Base-by-base conservation (phyloP, 2,113 vertebrate genomes). In the Octodon degus region DNA sequence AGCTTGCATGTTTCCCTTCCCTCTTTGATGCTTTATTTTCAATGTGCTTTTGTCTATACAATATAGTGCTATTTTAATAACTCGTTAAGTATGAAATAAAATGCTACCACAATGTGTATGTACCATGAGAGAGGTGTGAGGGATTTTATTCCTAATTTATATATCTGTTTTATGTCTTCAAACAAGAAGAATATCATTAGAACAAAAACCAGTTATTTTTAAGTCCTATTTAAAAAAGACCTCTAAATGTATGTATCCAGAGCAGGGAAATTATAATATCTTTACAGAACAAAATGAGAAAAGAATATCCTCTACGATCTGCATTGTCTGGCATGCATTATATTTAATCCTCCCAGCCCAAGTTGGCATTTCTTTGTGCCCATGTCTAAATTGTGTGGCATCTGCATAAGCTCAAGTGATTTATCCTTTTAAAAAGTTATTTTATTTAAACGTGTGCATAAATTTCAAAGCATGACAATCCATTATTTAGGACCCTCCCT, bases 391-490 rank as follows among this genome's bases (percentile, higher is more conserved):
- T 97, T 74, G 84, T 94, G 30, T 94, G 95, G 55, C 91, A 87
- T 84, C 70, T 93, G 34, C 25, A 47, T 10, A 8, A 77, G 40
- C 55, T 96, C 79, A 97, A 90, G 86, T 92, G 92, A 82, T 97
- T 82, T 94, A 62, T 92, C 84, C 37, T 14, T 94, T 32, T 22
- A 70, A 82, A 95, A 94, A 91, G 83, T 89, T 88, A 85, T 91
- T 97, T 94, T 91, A 93, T 88, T 79, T 87, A 79, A 96, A 95
- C 47, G 34, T 43, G 10, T 91, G 68, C 32, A 96, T 96, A 95
- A 85, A 91, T 90, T 93, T 70, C 89, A 97, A 97, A 96, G 91
- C 76, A 84, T 81, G 27, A 22, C 47, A 96, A 94, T 91, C 95
- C 60, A 86, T 94, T 95, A 95, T 86, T 89, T 96, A 96, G 91